Base-by-base conservation (phyloP, 2,113 vertebrate species). In the Odocoileus virginianus region DNA sequence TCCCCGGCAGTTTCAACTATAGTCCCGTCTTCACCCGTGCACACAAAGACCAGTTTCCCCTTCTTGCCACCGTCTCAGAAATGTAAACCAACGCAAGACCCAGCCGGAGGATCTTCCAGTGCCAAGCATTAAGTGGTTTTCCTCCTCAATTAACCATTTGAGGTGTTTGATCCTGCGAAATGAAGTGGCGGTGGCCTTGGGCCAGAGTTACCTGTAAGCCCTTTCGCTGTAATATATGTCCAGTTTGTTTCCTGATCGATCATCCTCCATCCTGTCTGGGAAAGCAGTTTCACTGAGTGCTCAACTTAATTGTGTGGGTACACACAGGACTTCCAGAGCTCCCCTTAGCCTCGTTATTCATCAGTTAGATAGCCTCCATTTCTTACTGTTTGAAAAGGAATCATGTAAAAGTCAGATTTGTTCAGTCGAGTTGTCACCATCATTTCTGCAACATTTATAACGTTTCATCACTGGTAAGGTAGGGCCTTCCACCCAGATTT, bases 241-340 rank as follows among this genome's bases (percentile, higher is more conserved):
- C 3, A 28, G 19, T 67, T 91, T 94, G 89, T 71, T 74, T 94
- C 64, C 43, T 43, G 47, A 91, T 93, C 89, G 54, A 11, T 97
- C 95, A 76, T 55, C 45, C 84, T 76, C 64, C 61, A 25, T 54
- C 61, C 76, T 87, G 64, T 52, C 87, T 40, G 40, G 83, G 92
- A 96, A 96, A 94, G 76, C 94, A 94, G 23, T 97, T 95, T 96
- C 95, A 89, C 30, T 30, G 52, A 87, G 47, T 57, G 61, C 23
- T 55, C 30, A 7, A 9, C 28, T 93, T 96, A 92, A 92, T 58
- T 90, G 43, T 33, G 91, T 87, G 52, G 43, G 43, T 50, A 57
- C 76, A 71, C 76, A 2, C 10, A 9, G 60, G 40, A 61, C 36
- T 15, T 55, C 19, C 55, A 47, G 27, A 28, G 28, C n/a, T 91